A percentile compares a stretch with the other conserved stretches of the same genome.
Evolutionary conservation across 2,113 vertebrate genomes (phyloP).

Genomic region (Antigone vipio): DNA sequence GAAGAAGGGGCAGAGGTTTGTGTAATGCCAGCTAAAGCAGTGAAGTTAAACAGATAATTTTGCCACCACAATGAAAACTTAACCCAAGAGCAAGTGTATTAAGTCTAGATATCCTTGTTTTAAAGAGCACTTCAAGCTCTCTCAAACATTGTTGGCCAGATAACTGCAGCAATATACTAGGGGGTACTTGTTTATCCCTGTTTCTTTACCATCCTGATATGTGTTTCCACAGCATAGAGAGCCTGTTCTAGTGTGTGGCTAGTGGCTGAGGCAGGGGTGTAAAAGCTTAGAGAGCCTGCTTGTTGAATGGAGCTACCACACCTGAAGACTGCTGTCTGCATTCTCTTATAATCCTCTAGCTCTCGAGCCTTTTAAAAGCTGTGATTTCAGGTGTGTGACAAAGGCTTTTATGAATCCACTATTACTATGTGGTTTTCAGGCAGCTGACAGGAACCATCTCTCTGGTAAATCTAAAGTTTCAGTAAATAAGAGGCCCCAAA

Average conservation of each 20-base stretch:
- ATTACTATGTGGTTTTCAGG: not conserved
- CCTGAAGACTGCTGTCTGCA: not conserved
- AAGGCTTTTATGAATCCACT: not conserved
- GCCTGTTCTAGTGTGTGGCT: not conserved
- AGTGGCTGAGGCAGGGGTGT: not conserved
- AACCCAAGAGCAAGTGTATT: not conserved
- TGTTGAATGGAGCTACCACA: not conserved
- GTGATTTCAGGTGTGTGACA: not conserved
- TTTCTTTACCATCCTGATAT: rapidly evolving
- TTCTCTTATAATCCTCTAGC: not conserved
- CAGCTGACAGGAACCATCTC: not conserved
- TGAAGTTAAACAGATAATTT: not conserved
- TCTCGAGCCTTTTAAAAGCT: not conserved
- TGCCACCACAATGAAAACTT: not conserved
- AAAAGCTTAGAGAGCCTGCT: not conserved
- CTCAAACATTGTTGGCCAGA: not conserved
- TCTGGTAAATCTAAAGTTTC: not conserved
- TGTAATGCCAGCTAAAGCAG: not conserved
- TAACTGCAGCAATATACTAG: not conserved
- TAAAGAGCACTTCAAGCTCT: not conserved
- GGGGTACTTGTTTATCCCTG: not conserved
- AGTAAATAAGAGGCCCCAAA: not conserved
- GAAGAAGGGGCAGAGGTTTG: not conserved
- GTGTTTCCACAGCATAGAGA: not conserved
- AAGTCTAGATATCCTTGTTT: not conserved